Percentiles rank a stretch among this genome's conserved stretches.
phyloP scores from a whole-genome alignment of 53 echinoderm and acorn worm species.

The Patiria pectinifera region DNA sequence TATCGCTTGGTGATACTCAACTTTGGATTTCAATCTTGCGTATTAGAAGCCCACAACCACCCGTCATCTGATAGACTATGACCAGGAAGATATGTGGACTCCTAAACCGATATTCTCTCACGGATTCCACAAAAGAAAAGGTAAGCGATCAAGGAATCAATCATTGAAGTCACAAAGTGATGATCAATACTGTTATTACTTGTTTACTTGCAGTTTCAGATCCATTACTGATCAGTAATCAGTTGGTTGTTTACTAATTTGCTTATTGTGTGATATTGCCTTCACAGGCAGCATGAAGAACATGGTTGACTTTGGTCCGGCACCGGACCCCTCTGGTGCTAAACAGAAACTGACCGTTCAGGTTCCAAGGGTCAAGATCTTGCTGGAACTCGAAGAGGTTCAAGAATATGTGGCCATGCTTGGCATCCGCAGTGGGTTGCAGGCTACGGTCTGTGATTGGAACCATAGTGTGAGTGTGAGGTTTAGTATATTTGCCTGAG shows the following conservation, averaged over 20 bases:
- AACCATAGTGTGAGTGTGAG: slow-evolving; percentile 74
- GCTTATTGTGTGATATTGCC: background rate
- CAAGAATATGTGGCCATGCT: slow-evolving; percentile 89
- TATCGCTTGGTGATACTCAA: background rate
- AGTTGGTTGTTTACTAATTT: background rate
- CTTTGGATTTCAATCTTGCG: background rate
- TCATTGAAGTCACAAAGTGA: no score
- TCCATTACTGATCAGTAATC: no score
- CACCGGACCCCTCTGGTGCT: slow-evolving; percentile 67
- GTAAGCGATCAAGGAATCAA: slow-evolving; percentile 30
- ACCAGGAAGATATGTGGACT: slow-evolving; percentile 90
- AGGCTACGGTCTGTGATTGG: slow-evolving; percentile 82
- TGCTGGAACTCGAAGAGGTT: slow-evolving; percentile 82
- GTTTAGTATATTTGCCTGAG: background rate
- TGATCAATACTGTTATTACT: no score
- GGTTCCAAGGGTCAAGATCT: slow-evolving; percentile 76
- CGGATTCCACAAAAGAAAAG: slow-evolving; percentile 92
- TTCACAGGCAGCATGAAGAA: slow-evolving; percentile 90
- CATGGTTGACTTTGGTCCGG: slow-evolving; percentile 89
- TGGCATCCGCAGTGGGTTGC: slow-evolving; percentile 76
- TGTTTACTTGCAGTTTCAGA: no score
- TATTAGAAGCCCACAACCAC: slow-evolving; percentile 69
- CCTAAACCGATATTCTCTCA: slow-evolving; percentile 97
- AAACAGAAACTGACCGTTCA: slow-evolving; percentile 83
- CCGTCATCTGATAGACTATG: slow-evolving; percentile 77